These are phyloP conservation scores for Rhagoletis pomonella DNA, from an alignment of 1,140 invertebrate genomes.

Conservation along the genomic window DNA sequence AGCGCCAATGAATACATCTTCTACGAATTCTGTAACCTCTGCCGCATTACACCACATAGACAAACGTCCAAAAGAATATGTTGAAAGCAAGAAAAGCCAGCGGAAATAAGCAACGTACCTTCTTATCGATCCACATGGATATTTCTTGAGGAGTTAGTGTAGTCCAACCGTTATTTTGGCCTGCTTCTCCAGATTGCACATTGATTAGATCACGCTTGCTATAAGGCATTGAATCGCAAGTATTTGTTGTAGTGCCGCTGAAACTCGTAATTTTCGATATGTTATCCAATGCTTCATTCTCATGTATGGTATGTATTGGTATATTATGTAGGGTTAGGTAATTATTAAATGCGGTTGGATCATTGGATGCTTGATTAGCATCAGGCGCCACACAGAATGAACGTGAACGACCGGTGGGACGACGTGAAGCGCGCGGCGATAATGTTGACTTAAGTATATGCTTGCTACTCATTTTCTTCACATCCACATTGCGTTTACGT, in stretches of 20 bases:
- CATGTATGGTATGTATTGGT: conserved; percentile 68
- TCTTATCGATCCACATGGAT: conserved; percentile 87
- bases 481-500: conserved; percentile 85
- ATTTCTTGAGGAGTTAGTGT: conserved; percentile 91
- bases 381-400: conserved; percentile 79
- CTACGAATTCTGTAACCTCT: too few relatives aligned
- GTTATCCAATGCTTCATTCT: conserved; percentile 59
- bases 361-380: conserved; percentile 58
- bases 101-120: conserved; percentile 86
- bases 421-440: conserved; percentile 83
- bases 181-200: conserved; percentile 11
- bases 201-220: conserved; percentile 15
- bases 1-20: too few relatives aligned
- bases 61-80: conserved; percentile 89
- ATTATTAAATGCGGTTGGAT: conserved; percentile 62
- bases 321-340: conserved; percentile 68
- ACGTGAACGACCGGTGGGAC: conserved; percentile 80
- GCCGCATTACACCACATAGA: conserved; percentile 69
- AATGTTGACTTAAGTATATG: conserved; percentile 88
- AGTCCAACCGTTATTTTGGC: conserved; percentile 78
- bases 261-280: conserved; percentile 38
- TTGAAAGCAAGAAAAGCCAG: conserved; percentile 87
- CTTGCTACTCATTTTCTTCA: conserved; percentile 89
- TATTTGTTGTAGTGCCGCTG: conserved; percentile 34
- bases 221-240: too few relatives aligned